A percentile compares a stretch with the other conserved stretches of the same genome.
phyloP scores from a whole-genome alignment of 2,888 invertebrate genomes.

The Sesia bembeciformis region DNA sequence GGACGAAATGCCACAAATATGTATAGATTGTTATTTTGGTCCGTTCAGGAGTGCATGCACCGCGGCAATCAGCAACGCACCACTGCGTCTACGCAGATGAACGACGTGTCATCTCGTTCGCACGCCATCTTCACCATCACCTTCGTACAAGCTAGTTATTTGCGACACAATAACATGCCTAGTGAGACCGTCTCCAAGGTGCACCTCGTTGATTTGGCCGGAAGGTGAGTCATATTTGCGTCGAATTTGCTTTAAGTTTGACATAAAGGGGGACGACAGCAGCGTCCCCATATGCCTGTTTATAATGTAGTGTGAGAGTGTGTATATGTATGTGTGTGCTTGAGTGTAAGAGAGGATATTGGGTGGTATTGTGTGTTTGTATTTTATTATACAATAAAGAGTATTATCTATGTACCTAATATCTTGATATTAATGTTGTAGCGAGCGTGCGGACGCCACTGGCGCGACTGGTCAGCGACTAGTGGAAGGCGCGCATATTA shows the following conservation, averaged over 20 bases:
- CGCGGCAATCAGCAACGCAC: conserved; percentile 88
- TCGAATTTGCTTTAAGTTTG: too few species aligned
- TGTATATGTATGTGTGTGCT: too few species aligned
- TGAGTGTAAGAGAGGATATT: too few species aligned
- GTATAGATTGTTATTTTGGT: too few species aligned
- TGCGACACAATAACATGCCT: conserved; percentile 86
- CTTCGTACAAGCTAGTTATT: conserved; percentile 89
- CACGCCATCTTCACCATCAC: conserved; percentile 94
- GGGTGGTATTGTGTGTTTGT: too few species aligned
- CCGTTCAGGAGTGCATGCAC: conserved; percentile 80
- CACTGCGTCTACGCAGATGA: conserved; percentile 93
- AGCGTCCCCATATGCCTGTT: too few species aligned
- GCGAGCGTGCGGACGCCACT: conserved; percentile 90
- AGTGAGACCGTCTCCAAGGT: conserved; percentile 93
- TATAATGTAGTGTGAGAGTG: too few species aligned
- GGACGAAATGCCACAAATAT: too few species aligned
- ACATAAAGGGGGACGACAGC: too few species aligned
- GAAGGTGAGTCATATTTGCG: conserved; percentile 71
- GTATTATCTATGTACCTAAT: too few species aligned
- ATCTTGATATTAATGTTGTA: conserved; percentile 25
- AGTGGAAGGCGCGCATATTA: conserved; percentile 93
- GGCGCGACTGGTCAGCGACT: conserved; percentile 93
- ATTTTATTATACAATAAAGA: too few species aligned
- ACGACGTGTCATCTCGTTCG: conserved; percentile 92
- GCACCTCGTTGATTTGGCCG: conserved; percentile 91